A percentile compares a stretch with the other conserved stretches of the same genome.
These are phyloP conservation scores for Callitettix versicolor DNA, from an alignment of 1,140 invertebrate species.

Conservation along the genomic window DNA sequence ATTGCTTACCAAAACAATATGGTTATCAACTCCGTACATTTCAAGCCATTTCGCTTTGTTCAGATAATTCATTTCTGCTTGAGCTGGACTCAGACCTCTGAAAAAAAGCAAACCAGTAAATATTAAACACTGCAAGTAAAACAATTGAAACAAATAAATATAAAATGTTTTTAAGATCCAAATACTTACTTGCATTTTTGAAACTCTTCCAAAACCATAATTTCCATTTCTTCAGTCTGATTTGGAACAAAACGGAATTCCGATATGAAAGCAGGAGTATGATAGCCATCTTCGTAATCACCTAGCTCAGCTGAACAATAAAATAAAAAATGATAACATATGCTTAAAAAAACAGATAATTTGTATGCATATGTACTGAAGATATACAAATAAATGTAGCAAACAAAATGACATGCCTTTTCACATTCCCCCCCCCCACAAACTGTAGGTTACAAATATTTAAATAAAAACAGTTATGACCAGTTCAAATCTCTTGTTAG, in stretches of 20 bases:
- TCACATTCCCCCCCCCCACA: no score
- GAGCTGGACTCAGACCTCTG: conserved; percentile 72
- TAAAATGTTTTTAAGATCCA: background rate
- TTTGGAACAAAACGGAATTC: conserved; percentile 93
- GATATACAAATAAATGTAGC: no score
- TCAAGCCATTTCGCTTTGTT: conserved; percentile 93
- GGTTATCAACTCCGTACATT: conserved; percentile 95
- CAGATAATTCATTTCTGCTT: conserved; percentile 84
- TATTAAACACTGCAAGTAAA: conserved; percentile 6
- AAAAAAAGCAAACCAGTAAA: conserved; percentile 24
- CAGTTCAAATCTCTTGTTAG: no score
- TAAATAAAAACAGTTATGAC: no score
- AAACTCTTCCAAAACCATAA: conserved; percentile 81
- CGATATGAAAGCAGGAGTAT: conserved; percentile 90
- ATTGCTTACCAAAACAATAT: conserved; percentile 63
- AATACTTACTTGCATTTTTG: conserved; percentile 53
- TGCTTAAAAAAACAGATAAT: background rate
- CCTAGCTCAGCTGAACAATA: conserved; percentile 79
- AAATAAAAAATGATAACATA: conserved; percentile 4
- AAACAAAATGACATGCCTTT: no score
- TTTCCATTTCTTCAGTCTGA: conserved; percentile 88
- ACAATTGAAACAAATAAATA: background rate
- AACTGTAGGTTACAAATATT: conserved; percentile 6
- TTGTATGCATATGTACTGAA: background rate
- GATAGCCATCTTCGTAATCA: conserved; percentile 84